Evolutionary conservation across 1,140 invertebrate species (phyloP), one percentile per base, ranked within the genome.

Genomic region (Lepeophtheirus salmonis): DNA sequence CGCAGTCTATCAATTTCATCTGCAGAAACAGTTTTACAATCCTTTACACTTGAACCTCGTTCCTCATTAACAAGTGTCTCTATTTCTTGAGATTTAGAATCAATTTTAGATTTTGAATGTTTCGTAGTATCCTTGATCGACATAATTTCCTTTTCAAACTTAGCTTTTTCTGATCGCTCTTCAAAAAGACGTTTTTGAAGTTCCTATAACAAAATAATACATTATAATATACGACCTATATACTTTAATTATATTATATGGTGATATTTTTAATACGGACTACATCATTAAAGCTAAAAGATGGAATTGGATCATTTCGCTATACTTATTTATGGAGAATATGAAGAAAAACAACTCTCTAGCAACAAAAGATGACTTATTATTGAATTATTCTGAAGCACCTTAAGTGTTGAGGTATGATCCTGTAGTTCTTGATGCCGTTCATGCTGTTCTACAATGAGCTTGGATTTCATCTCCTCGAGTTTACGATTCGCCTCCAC

Each of bases 401-500:
- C 30, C 30, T 41, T 41, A 41, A 41, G 30, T 10, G 30, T 57
- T 17, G 26, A 25, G 2, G 55, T 25, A 25, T 57, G 22, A 3
- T 57, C 2, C 16, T 24, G 16, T 12, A 17, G 22, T 4, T 57
- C 55, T 17, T 30, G 22, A n/a, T 57, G 17, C 20, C 55, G 23
- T 2, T 30, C 26, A 57, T 57, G 55, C 13, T 25, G 22, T 18
- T 57, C 55, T 20, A 57, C 26, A 25, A 57, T 57, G 17, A 57
- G 16, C 26, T 57, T 57, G 55, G 55, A 57, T n/a, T 57, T 57
- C n/a, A 41, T 18, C 4, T 57, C 55, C 22, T 57, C 55, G 2
- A 57, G 13, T 2, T 57, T 16, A 14, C n/a, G 23, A n/a, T 16
- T 14, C 20, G 55, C 10, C 16, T 57, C 16, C 22, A n/a, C 21